Evolutionary conservation across 2,888 invertebrate genomes (phyloP), one percentile per base, ranked within the genome.

Genomic region (Chaetoderma sp.): DNA sequence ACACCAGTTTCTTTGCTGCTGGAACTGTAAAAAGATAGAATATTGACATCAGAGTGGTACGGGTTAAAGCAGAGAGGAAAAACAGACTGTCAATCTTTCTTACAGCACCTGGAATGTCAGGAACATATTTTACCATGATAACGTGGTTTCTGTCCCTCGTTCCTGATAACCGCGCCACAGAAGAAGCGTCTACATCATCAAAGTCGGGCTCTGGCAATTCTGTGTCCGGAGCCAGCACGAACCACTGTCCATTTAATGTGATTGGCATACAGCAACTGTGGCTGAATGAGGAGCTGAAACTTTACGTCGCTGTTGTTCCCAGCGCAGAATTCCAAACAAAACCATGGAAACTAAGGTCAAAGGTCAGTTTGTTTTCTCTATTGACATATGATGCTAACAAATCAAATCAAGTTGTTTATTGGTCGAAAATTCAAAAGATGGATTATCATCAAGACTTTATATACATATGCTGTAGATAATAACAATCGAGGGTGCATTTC

Each of bases 71-170:
- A n/a, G n/a, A n/a, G n/a, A n/a, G n/a, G 8, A 23, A 18, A 16
- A n/a, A 10, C n/a, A n/a, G 13, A 8, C n/a, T 32, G 25, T 0
- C 27, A 21, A 8, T 36, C 45, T 16, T 13, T 39, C 10, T 68
- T 70, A 5, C 57, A 81, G 81, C 76, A 36, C 60, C 63, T 44
- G 78, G 79, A 33, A 59, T 82, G 45, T 81, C 83, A 16, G 81
- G 78, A 39, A 81, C 76, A 52, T 84, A 82, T 68, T 77, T 78
- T 1, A 74, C 79, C 0, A 67, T 84, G 18, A 59, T 84, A 21
- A 75, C 82, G 25, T 84, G 83, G 83, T 70, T 84, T 25, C 71
- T 83, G 23, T 75, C 80, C 8, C 72, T 82, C 18, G 83, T 83
- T 13, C 83, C 83, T 1, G 70, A 78, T 21, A 73, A 81, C 67